Conservation (phyloP, 2,888 invertebrate genomes). For the Phragmatobia fuliginosa region DNA sequence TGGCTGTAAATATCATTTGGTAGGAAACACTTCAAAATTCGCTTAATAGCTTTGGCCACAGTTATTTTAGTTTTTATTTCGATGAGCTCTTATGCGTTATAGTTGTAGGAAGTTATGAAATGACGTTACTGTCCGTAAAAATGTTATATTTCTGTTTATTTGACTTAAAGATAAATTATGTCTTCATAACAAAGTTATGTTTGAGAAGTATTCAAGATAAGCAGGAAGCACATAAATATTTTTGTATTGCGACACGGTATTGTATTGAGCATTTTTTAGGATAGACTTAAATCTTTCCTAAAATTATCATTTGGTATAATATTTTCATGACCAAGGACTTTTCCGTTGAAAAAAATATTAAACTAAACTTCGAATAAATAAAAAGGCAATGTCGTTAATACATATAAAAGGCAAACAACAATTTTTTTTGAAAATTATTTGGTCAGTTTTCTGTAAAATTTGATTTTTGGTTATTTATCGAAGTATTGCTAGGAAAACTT, state of each 20-base stretch:
- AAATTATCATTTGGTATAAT: not conserved
- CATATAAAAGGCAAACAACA: too few relatives aligned
- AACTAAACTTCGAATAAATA: not conserved
- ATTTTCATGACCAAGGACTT: not conserved
- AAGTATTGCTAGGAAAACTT: not conserved
- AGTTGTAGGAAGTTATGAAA: conserved; percentile 46
- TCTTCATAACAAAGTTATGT: conserved; percentile 13
- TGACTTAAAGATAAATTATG: conserved; percentile 20
- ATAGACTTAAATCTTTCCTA: not conserved
- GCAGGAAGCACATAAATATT: not conserved
- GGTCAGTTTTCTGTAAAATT: not conserved
- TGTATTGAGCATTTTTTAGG: not conserved
- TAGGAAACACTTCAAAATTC: conserved; percentile 70
- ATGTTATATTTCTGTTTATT: conserved; percentile 17
- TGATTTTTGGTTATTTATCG: not conserved
- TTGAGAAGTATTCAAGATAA: conserved; percentile 1
- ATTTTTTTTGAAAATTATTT: not conserved
- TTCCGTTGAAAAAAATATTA: not conserved
- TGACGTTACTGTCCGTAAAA: conserved; percentile 33
- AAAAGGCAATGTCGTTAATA: too few relatives aligned
- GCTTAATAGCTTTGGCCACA: conserved; percentile 68
- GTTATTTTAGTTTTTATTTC: conserved; percentile 47
- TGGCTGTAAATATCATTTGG: conserved; percentile 74
- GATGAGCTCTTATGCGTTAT: conserved; percentile 36
- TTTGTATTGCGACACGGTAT: not conserved